These are phyloP conservation scores for Ceratina japonica DNA, from an alignment of 1,140 invertebrate species.

Conservation along the genomic window DNA sequence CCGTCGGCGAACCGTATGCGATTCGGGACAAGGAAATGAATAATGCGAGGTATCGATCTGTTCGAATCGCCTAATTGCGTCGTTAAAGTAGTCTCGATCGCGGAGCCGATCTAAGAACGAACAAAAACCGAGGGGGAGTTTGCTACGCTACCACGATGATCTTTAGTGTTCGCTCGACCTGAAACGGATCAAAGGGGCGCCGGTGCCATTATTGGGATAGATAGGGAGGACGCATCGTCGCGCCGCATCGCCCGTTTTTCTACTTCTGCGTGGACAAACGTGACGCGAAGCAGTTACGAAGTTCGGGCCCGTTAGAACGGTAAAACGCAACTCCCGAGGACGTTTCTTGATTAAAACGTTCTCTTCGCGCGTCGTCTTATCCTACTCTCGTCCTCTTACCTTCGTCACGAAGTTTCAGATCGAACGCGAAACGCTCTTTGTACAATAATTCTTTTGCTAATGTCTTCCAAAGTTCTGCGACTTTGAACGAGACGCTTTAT, in stretches of 20 bases:
- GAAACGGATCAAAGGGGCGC: conserved; percentile 3
- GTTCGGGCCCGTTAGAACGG: conserved; percentile 41
- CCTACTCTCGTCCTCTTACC: too few relatives aligned
- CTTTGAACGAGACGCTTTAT: too few relatives aligned
- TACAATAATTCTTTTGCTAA: too few relatives aligned
- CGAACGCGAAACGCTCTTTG: too few relatives aligned
- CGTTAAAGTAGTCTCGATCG: conserved; percentile 8
- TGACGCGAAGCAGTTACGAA: conserved; percentile 13
- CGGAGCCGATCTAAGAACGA: background rate
- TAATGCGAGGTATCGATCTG: conserved; percentile 7
- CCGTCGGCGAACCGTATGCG: background rate
- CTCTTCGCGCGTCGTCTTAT: background rate
- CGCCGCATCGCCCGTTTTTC: background rate
- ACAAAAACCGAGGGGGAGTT: background rate
- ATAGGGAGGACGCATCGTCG: conserved; percentile 15
- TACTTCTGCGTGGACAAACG: background rate
- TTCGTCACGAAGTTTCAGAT: too few relatives aligned
- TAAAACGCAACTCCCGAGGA: background rate
- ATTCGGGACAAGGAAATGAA: background rate
- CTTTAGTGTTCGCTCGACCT: background rate
- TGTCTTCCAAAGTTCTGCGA: too few relatives aligned
- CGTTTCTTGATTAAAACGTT: conserved; percentile 6
- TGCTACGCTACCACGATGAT: too few relatives aligned
- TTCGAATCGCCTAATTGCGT: conserved; percentile 24
- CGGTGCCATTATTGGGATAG: conserved; percentile 1